Evolutionary conservation across 2,797 vertebrate genomes (phyloP).

Genomic region (Gallinago nigripennis): DNA sequence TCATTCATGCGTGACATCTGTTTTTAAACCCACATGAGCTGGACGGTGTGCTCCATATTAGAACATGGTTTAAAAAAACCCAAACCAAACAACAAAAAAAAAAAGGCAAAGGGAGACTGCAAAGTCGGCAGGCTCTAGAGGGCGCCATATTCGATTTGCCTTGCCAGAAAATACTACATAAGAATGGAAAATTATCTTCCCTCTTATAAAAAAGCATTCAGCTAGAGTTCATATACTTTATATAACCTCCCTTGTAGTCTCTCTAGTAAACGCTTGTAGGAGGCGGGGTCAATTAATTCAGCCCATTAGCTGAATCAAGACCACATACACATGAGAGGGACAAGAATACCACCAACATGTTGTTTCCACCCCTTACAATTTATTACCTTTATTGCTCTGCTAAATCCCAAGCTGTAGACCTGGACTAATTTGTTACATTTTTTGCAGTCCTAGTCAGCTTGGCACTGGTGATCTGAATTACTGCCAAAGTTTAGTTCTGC

Average conservation of each 20-base stretch:
- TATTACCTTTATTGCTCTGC: not conserved
- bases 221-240: not conserved
- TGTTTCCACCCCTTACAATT: constrained; percentile 2
- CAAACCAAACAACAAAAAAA: too few relatives aligned
- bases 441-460: not conserved
- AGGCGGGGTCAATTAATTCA: not conserved
- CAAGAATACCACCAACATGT: not conserved
- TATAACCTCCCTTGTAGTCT: not conserved
- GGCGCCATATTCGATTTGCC: not conserved
- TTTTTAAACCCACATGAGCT: not conserved
- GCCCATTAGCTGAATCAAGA: constrained; percentile 3
- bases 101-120: not conserved
- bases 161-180: not conserved
- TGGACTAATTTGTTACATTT: constrained; percentile 5
- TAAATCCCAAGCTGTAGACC: not conserved
- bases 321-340: not conserved
- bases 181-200: constrained; percentile 8
- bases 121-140: not conserved
- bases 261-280: not conserved
- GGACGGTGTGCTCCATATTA: not conserved
- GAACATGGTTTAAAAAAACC: not conserved
- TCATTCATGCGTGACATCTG: not conserved
- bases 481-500: not conserved
- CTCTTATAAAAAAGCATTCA: not conserved
- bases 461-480: not conserved